Evolutionary conservation across 2,113 vertebrate species (phyloP).

Genomic region (Atractosteus spatula): DNA sequence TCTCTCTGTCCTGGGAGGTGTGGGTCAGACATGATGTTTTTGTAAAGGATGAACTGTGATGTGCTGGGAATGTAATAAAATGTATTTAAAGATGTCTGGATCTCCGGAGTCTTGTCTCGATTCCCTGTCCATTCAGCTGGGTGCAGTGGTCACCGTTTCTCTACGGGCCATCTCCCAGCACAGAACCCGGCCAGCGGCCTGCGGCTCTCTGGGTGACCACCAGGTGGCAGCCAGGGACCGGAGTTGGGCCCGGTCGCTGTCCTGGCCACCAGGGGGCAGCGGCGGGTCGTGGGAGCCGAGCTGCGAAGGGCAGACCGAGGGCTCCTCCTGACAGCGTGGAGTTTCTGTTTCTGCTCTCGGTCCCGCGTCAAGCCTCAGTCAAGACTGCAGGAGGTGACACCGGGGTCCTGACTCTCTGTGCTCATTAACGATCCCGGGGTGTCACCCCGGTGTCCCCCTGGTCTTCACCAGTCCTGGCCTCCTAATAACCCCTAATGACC

Average conservation of each 20-base stretch:
- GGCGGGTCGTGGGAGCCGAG: conserved; percentile 21
- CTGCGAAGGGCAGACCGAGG: conserved; percentile 24
- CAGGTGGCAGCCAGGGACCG: neutral
- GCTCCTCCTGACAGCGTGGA: conserved; percentile 18
- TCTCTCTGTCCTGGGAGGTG: neutral
- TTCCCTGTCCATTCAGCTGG: neutral
- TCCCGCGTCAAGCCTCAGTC: too few species aligned
- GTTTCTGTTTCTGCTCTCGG: too few species aligned
- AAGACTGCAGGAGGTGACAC: too few species aligned
- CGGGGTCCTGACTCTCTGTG: too few species aligned
- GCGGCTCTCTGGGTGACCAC: neutral
- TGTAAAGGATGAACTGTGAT: conserved; percentile 28
- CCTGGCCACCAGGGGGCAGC: neutral
- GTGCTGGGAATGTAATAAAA: conserved; percentile 57
- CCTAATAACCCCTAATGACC: too few species aligned
- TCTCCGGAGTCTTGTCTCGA: neutral
- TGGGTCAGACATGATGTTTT: conserved; percentile 23
- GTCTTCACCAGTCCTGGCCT: too few species aligned
- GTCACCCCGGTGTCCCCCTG: too few species aligned
- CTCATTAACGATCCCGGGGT: too few species aligned
- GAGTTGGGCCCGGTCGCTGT: neutral
- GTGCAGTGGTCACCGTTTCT: neutral
- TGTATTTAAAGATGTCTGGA: conserved; percentile 47
- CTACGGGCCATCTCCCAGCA: too few species aligned
- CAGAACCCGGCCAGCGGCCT: neutral